Evolutionary conservation across 23 tunicate species (phyloP), one percentile per base, ranked within the genome.

Genomic region (Trididemnum clinides): DNA sequence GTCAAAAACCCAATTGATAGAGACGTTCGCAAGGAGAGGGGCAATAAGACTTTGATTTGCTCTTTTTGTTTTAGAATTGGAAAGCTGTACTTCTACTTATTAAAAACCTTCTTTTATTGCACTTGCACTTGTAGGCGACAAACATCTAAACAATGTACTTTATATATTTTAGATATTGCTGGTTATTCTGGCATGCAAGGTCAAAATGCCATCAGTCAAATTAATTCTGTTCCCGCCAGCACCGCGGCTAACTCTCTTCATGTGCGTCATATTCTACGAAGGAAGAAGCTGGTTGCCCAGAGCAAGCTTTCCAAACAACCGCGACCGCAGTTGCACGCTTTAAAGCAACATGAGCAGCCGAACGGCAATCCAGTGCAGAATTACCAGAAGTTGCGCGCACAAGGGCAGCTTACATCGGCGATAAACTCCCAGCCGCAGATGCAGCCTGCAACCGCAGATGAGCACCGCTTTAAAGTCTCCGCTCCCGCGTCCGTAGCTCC

Each of bases 231-330:
- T 44, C 30, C 85, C 28, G 27, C 71, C 31, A 33, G 88, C 5
- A 23, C 82, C 4, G 51, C 95, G 1, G 82, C 72, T 28, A 86
- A 57, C 44, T n/a, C 88, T 18, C 58, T 71, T 0, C 88, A 83
- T 28, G 87, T 72, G 33, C 91, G 83, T 38, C 87, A 86, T 44
- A 90, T 87, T 36, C 90, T 82, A 18, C 87, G 88, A 2, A 82
- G 95, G 4, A 90, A 92, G 78, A 92, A 87, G 63, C 73, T 92
- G 54, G 97, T 92, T 0, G 91, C 97, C 0, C 97, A 92, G 51
- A 83, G 97, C 77, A 92, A 92, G 79, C 34, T 92, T 33, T 39
- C 85, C 0, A 84, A 78, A 64, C 89, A 90, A 39, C 62, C 34
- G 2, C 83, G 91, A 1, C 78, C 76, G 1, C 78, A 37, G 54